These are phyloP conservation scores for Bos taurus DNA, from an alignment of 2,113 vertebrate genomes.

Conservation along the genomic window DNA sequence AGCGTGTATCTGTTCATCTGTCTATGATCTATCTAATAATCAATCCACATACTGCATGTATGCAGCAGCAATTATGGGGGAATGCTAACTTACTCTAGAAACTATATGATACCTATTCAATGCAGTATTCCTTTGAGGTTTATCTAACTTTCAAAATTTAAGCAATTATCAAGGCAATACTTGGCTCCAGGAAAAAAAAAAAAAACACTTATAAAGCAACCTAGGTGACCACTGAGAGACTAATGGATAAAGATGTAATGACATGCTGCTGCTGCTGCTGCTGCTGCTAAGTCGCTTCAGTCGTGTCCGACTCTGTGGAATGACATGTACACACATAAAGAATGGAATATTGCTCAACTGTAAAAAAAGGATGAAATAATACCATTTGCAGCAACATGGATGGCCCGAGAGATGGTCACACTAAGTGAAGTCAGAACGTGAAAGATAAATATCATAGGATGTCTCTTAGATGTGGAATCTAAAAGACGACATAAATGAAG, in stretches of 20 bases:
- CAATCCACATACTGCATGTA: not conserved
- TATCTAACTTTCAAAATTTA: not conserved
- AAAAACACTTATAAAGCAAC: not conserved
- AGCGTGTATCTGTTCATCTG: not conserved
- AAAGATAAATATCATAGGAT: accelerated
- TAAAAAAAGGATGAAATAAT: not conserved
- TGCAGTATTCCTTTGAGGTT: not conserved
- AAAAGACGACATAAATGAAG: accelerated
- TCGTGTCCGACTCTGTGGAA: too few species aligned
- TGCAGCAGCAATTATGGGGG: not conserved
- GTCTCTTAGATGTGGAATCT: not conserved
- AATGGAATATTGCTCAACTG: not conserved
- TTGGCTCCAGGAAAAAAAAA: not conserved
- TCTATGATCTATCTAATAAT: not conserved
- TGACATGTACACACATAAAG: not conserved
- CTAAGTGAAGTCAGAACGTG: not conserved
- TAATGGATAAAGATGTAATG: not conserved
- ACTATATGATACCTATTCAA: too few species aligned
- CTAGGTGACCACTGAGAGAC: not conserved
- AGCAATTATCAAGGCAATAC: not conserved
- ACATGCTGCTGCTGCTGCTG: too few species aligned
- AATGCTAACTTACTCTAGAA: not conserved
- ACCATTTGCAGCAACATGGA: not conserved
- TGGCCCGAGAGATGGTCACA: not conserved
- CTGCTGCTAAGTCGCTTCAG: too few species aligned